Conservation (phyloP, 2,113 vertebrate species). For the Psephotus haematonotus region DNA sequence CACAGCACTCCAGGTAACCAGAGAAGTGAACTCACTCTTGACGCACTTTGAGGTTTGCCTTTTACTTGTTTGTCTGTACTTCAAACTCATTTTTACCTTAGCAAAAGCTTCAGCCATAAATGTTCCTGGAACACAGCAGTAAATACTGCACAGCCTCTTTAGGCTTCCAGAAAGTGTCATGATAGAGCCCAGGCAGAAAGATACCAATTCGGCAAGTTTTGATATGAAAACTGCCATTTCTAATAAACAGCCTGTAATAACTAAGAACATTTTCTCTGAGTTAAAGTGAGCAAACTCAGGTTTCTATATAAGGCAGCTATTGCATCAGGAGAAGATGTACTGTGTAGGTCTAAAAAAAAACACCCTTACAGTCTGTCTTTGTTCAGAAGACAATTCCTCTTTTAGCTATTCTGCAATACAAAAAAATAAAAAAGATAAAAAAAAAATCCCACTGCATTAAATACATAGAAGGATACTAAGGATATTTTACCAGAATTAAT, state of each 20-base stretch:
- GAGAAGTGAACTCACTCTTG: not conserved
- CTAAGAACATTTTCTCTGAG: not conserved
- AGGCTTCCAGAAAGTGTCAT: not conserved
- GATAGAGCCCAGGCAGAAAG: not conserved
- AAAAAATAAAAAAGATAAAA: not conserved
- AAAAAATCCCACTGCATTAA: not conserved
- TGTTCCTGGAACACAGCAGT: rapidly evolving
- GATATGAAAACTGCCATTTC: not conserved
- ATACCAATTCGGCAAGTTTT: not conserved
- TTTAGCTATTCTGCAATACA: not conserved
- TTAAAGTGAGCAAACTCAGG: not conserved
- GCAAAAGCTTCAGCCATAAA: not conserved
- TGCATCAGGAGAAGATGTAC: constrained; percentile 27
- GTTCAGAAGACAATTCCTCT: constrained; percentile 37
- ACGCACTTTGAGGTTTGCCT: not conserved
- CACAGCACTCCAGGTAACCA: not conserved
- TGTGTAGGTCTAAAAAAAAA: constrained; percentile 35
- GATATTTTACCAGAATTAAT: constrained; percentile 64
- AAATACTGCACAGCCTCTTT: not conserved
- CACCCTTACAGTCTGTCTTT: not conserved
- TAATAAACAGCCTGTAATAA: not conserved
- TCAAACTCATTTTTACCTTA: not conserved
- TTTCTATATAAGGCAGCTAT: constrained; percentile 45
- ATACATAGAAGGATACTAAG: constrained; percentile 56
- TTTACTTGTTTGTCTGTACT: not conserved